Percentiles rank a stretch among this genome's conserved stretches.
These are phyloP conservation scores for Corythaixoides concolor DNA, from an alignment of 2,113 vertebrate species.

Conservation along the genomic window DNA sequence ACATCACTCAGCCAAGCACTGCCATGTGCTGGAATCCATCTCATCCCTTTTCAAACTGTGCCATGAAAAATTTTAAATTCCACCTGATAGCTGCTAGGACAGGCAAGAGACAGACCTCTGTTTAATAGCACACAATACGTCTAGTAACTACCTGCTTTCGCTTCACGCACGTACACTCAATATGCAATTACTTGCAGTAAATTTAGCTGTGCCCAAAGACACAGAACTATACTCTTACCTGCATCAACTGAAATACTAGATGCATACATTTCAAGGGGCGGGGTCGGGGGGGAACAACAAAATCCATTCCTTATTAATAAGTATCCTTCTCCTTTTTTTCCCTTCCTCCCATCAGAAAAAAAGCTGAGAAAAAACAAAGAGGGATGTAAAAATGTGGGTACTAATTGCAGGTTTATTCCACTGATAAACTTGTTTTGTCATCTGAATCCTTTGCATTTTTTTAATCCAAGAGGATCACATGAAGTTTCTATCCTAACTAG, in stretches of 20 bases:
- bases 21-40: not conserved
- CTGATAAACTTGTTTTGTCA: not conserved
- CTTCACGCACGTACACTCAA: not conserved
- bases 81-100: not conserved
- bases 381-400: not conserved
- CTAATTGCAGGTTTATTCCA: not conserved
- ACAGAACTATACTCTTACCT: not conserved
- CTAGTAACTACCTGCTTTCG: not conserved
- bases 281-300: no score
- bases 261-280: no score
- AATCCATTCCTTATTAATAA: not conserved
- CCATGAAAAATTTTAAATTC: not conserved
- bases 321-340: not conserved
- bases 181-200: not conserved
- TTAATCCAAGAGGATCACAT: not conserved
- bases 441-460: not conserved
- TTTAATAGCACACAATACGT: not conserved
- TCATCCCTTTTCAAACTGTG: not conserved
- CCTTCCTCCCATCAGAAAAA: not conserved
- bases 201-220: not conserved
- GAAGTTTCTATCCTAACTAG: not conserved
- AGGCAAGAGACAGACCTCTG: not conserved
- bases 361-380: not conserved
- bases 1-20: not conserved
- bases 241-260: not conserved